Percentiles rank a stretch among this genome's conserved stretches.
Conservation (phyloP, 2,888 invertebrate genomes). For the Dromius quadrimaculatus region DNA sequence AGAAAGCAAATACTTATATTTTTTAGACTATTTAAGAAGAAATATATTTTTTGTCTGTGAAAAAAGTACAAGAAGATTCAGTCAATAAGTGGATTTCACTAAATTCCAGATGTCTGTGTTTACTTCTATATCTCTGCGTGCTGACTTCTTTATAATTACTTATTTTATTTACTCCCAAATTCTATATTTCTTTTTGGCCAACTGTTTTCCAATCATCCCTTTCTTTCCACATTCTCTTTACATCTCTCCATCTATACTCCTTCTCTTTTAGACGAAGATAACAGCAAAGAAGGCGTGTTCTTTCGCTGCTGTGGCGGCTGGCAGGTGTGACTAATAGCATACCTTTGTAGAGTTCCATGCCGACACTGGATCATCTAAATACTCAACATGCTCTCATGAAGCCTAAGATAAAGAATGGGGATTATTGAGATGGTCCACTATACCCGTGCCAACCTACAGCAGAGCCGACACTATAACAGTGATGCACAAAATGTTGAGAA, state of each 20-base stretch:
- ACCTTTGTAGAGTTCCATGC: constrained; percentile 62
- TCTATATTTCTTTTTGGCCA: too few species aligned
- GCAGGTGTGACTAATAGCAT: constrained; percentile 67
- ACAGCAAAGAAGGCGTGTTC: constrained; percentile 53
- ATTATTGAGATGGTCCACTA: constrained; percentile 55
- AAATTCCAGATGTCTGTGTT: too few species aligned
- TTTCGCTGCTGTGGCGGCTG: constrained; percentile 60
- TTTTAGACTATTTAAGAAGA: too few species aligned
- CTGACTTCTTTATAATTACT: too few species aligned
- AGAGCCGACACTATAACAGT: constrained; percentile 55
- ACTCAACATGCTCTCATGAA: not conserved
- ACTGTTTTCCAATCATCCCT: too few species aligned
- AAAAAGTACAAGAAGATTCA: too few species aligned
- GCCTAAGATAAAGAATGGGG: not conserved
- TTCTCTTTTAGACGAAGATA: not conserved
- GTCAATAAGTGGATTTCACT: too few species aligned
- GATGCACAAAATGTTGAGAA: constrained; percentile 12
- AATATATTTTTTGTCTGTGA: too few species aligned
- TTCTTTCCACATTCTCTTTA: too few species aligned
- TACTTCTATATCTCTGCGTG: too few species aligned
- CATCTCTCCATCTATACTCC: not conserved
- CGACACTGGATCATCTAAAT: constrained; percentile 62
- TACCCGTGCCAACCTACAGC: constrained; percentile 63
- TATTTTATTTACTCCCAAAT: too few species aligned
- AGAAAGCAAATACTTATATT: too few species aligned